A percentile compares a stretch with the other conserved stretches of the same genome.
These are phyloP conservation scores for Acromyrmex charruanus DNA, from an alignment of 1,140 invertebrate genomes.

Conservation along the genomic window DNA sequence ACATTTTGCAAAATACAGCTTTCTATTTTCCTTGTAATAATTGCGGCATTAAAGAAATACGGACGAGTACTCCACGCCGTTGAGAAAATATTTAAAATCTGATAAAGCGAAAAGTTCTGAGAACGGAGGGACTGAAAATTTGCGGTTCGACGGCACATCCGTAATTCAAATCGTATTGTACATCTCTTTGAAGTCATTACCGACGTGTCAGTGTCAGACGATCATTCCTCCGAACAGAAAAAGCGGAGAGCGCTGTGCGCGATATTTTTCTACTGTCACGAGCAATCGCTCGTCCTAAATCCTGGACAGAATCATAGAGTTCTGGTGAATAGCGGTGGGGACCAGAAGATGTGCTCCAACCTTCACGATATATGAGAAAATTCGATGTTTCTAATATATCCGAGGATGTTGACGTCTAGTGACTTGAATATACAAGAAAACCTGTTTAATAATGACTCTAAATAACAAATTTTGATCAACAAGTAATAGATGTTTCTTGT, in stretches of 20 bases:
- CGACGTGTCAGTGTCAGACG: conserved; percentile 59
- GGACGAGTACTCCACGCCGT: neutral
- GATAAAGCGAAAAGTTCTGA: neutral
- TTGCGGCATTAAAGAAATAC: neutral
- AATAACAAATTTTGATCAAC: too few species aligned
- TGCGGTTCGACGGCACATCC: conserved; percentile 19
- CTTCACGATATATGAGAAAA: conserved; percentile 25
- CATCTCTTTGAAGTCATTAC: conserved; percentile 63
- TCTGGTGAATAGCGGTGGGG: neutral
- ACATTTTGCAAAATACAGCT: neutral
- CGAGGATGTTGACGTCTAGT: neutral
- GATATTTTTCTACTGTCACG: conserved; percentile 64
- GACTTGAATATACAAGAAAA: neutral
- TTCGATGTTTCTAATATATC: neutral
- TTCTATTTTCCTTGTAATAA: neutral
- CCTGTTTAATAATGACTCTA: neutral
- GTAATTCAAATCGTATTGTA: conserved; percentile 23
- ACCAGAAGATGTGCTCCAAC: conserved; percentile 23
- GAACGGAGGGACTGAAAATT: neutral
- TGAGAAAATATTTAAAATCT: neutral
- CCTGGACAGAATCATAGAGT: conserved; percentile 33
- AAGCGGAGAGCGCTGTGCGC: conserved; percentile 29
- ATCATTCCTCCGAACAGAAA: conserved; percentile 6
- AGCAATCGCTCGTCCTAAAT: conserved; percentile 46
- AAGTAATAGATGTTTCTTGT: too few species aligned